phyloP scores from a whole-genome alignment of 23 tunicate genomes.

The Phallusia fumigata region DNA sequence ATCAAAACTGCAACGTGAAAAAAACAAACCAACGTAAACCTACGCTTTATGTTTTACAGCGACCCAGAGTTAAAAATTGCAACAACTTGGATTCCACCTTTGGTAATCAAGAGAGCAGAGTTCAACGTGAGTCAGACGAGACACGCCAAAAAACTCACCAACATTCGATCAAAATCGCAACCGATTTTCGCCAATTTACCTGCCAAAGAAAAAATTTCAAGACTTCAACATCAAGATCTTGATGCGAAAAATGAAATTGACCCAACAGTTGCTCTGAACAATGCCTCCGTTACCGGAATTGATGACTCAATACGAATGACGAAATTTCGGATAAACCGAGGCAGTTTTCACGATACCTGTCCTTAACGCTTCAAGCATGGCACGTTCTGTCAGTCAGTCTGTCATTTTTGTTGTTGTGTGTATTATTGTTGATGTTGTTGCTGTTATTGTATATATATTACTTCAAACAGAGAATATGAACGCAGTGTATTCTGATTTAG shows the following conservation, averaged over 20 bases:
- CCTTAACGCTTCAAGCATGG: neutral
- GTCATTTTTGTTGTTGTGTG: neutral
- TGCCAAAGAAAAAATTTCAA: neutral
- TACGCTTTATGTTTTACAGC: neutral
- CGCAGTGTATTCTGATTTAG: too few species aligned
- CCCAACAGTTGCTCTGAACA: neutral
- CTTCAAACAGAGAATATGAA: neutral
- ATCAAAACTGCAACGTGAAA: too few species aligned
- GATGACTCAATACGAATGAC: conserved; percentile 5
- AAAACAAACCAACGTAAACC: too few species aligned
- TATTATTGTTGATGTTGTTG: neutral
- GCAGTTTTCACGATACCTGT: neutral
- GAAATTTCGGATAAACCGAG: neutral
- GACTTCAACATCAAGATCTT: neutral
- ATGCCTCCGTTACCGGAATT: neutral
- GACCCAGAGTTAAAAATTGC: neutral
- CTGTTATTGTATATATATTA: neutral
- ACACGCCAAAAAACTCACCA: neutral
- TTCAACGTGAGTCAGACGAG: neutral
- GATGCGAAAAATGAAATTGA: neutral
- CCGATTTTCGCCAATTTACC: neutral
- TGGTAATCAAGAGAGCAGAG: neutral
- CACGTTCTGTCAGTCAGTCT: neutral
- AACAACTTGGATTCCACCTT: neutral
- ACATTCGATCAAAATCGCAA: neutral